These are phyloP conservation scores for Panzeria rudis DNA, from an alignment of 2,888 invertebrate genomes.

Conservation along the genomic window DNA sequence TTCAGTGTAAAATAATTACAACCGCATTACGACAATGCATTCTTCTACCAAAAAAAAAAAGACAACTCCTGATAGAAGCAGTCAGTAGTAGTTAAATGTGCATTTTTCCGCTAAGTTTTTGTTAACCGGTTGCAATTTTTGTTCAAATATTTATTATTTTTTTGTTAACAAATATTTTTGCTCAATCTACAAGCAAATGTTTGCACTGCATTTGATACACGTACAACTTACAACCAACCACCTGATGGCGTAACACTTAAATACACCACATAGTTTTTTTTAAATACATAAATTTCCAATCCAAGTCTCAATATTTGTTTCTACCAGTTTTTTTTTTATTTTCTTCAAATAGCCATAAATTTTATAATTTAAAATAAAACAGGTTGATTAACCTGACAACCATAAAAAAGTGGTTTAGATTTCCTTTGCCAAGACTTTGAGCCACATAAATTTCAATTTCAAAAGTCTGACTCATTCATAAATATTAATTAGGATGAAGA, in stretches of 20 bases:
- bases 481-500: slow-evolving; percentile 30
- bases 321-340: neutral
- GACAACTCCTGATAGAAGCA: neutral
- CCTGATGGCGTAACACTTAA: slow-evolving; percentile 28
- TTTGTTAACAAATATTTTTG: slow-evolving; percentile 26
- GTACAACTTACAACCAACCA: slow-evolving; percentile 10
- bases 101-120: slow-evolving; percentile 30
- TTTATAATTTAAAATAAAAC: slow-evolving; percentile 33
- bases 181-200: slow-evolving; percentile 32
- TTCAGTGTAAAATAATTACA: slow-evolving; percentile 1
- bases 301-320: slow-evolving; percentile 11
- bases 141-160: slow-evolving; percentile 32
- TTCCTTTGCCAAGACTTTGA: slow-evolving; percentile 32
- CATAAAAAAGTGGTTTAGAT: slow-evolving; percentile 40
- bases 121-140: slow-evolving; percentile 58
- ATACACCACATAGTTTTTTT: neutral
- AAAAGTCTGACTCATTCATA: slow-evolving; percentile 55
- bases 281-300: slow-evolving; percentile 25
- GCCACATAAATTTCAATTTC: slow-evolving; percentile 27
- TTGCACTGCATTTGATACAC: slow-evolving; percentile 15
- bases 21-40: slow-evolving; percentile 13
- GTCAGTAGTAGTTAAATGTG: slow-evolving; percentile 25
- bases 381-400: slow-evolving; percentile 38
- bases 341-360: slow-evolving; percentile 23
- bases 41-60: neutral